Evolutionary conservation across 2,113 vertebrate species (phyloP).

Genomic region (Bufo gargarizans): DNA sequence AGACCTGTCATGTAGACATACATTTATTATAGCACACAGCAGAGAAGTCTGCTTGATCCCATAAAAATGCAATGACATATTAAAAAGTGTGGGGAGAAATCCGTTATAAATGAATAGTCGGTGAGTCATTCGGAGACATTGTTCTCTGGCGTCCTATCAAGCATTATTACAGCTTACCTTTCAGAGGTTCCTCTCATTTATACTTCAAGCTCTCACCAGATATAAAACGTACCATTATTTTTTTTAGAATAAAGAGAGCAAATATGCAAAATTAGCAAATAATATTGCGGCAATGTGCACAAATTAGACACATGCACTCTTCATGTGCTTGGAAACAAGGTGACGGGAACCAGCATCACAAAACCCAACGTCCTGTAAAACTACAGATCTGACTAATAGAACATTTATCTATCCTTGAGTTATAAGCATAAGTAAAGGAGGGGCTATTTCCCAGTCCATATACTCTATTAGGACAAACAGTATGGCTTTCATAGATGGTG

Average conservation of each 20-base stretch:
- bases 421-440: too few relatives aligned
- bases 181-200: slow-evolving; percentile 52
- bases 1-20: neutral
- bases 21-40: neutral
- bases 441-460: too few relatives aligned
- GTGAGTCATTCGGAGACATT: neutral
- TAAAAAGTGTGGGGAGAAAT: neutral
- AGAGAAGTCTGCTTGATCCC: neutral
- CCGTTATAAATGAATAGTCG: neutral
- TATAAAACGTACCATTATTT: slow-evolving; percentile 64
- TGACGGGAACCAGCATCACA: too few relatives aligned
- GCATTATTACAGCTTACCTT: slow-evolving; percentile 62
- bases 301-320: neutral
- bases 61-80: neutral
- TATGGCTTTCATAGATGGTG: too few relatives aligned
- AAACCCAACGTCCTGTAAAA: too few relatives aligned
- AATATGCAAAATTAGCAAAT: slow-evolving; percentile 14
- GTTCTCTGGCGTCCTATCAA: slow-evolving; percentile 33
- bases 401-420: too few relatives aligned
- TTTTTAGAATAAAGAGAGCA: slow-evolving; percentile 58
- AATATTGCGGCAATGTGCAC: neutral
- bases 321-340: too few relatives aligned
- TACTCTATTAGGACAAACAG: too few relatives aligned
- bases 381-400: too few relatives aligned
- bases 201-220: slow-evolving; percentile 61